phyloP scores from a whole-genome alignment of 2,113 vertebrate genomes.

The Dolichotis patagonum region DNA sequence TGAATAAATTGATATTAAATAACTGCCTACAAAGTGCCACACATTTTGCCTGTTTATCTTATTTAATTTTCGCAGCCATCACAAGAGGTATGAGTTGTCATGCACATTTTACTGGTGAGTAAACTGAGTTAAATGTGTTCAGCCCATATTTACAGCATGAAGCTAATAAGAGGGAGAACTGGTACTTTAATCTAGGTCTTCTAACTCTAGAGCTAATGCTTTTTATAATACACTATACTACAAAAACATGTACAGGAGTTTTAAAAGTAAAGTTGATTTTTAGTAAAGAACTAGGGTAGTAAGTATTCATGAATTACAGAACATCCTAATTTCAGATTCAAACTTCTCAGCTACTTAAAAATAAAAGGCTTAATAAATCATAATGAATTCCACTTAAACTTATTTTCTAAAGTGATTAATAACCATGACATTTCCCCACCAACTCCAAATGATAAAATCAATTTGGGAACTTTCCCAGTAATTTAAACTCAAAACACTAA shows the following conservation, averaged over 20 bases:
- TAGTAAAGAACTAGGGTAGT: constrained; percentile 32
- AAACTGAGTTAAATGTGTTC: neutral
- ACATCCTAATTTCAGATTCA: constrained; percentile 48
- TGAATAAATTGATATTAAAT: neutral
- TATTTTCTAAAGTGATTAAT: constrained; percentile 68
- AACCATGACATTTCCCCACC: constrained; percentile 50
- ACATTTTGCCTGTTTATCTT: neutral
- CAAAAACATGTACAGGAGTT: neutral
- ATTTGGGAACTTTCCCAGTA: constrained; percentile 56
- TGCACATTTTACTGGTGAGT: constrained; percentile 12
- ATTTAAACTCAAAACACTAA: constrained; percentile 65
- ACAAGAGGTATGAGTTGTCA: neutral
- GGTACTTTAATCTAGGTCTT: neutral
- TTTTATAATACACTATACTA: neutral
- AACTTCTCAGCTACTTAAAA: constrained; percentile 48
- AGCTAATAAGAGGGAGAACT: neutral
- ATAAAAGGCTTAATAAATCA: constrained; percentile 62
- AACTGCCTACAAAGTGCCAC: neutral
- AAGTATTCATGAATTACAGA: constrained; percentile 63
- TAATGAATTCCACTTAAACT: constrained; percentile 56
- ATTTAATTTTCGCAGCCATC: neutral
- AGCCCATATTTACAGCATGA: neutral
- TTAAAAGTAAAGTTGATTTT: constrained; percentile 57
- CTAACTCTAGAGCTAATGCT: neutral
- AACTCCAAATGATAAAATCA: constrained; percentile 69